Conservation (phyloP, 2,888 invertebrate genomes). For the Eupeodes luniger region DNA sequence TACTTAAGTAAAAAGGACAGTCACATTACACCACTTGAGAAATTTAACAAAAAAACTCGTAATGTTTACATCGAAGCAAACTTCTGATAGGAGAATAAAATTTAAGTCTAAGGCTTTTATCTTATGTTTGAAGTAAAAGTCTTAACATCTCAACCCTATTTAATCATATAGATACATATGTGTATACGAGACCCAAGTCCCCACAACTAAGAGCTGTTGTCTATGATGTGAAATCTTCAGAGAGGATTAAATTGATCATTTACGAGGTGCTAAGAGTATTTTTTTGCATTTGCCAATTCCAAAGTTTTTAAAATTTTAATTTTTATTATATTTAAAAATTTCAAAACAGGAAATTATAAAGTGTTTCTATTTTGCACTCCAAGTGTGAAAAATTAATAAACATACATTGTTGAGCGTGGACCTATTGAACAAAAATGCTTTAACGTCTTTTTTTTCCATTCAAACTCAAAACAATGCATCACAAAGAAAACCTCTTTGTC, state of each 20-base stretch:
- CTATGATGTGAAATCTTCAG: not conserved
- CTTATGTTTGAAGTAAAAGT: too few relatives aligned
- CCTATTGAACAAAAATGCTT: not conserved
- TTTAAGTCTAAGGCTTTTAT: too few relatives aligned
- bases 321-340: not conserved
- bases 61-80: too few relatives aligned
- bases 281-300: slow-evolving; percentile 53
- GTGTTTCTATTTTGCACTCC: too few relatives aligned
- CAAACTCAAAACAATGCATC: not conserved
- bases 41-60: too few relatives aligned
- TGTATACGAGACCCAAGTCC: too few relatives aligned
- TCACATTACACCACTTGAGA: too few relatives aligned
- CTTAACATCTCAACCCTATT: too few relatives aligned
- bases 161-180: too few relatives aligned
- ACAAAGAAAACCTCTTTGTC: slow-evolving; percentile 31
- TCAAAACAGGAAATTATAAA: not conserved
- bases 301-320: slow-evolving; percentile 3
- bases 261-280: slow-evolving; percentile 71
- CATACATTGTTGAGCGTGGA: not conserved
- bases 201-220: too few relatives aligned
- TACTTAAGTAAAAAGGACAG: too few relatives aligned
- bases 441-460: slow-evolving; percentile 21
- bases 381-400: not conserved
- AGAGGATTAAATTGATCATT: slow-evolving; percentile 61
- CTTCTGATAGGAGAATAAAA: too few relatives aligned